A percentile compares a stretch with the other conserved stretches of the same genome.
Evolutionary conservation across 2,797 vertebrate genomes (phyloP).

Genomic region (Sciurus carolinensis): DNA sequence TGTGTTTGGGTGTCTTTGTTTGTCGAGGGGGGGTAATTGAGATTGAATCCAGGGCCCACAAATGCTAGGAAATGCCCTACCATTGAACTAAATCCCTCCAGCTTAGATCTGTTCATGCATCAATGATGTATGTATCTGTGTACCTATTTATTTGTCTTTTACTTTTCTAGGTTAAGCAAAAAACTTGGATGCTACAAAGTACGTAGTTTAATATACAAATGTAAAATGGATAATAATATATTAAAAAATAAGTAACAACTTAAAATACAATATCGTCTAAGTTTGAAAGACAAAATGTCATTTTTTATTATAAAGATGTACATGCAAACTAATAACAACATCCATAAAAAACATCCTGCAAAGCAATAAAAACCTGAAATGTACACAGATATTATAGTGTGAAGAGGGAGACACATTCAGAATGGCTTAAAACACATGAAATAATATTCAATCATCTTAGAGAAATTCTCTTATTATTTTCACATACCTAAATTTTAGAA

Average conservation of each 20-base stretch:
- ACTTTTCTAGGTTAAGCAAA: background rate
- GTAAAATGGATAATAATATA: background rate
- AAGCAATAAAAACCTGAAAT: background rate
- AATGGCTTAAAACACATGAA: background rate
- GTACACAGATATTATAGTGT: background rate
- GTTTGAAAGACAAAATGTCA: background rate
- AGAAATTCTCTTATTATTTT: background rate
- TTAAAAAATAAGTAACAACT: background rate
- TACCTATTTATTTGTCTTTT: background rate
- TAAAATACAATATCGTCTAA: background rate
- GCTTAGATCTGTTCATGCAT: background rate
- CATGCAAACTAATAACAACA: background rate
- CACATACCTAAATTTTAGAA: background rate
- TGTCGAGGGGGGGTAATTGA: too few species aligned
- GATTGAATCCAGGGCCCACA: too few species aligned
- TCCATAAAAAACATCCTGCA: background rate
- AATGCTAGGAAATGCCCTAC: too few species aligned
- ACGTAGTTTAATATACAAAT: background rate
- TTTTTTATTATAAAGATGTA: background rate
- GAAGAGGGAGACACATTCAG: background rate
- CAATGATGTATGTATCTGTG: background rate
- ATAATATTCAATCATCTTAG: background rate
- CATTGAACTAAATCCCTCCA: background rate
- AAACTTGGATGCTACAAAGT: background rate
- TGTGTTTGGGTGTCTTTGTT: too few species aligned